Evolutionary conservation across 2,113 vertebrate genomes (phyloP).

Genomic region (Crotalus viridis): DNA sequence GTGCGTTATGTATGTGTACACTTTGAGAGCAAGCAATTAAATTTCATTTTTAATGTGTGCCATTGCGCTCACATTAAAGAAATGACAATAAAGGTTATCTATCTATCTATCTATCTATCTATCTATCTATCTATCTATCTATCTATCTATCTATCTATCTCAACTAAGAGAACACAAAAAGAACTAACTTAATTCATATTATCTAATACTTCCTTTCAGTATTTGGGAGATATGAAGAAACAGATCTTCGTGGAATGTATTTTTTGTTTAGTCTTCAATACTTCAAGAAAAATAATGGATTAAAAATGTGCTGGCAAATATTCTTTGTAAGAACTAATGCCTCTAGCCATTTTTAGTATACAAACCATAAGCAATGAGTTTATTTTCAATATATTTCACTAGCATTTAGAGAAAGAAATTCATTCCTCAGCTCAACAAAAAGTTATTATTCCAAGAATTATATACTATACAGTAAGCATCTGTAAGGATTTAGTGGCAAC

Average conservation of each 20-base stretch:
- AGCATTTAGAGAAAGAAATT: constrained; percentile 1
- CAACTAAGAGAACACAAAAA: not conserved
- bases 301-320: not conserved
- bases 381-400: not conserved
- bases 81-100: too few species aligned
- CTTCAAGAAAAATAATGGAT: not conserved
- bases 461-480: constrained; percentile 39
- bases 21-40: too few species aligned
- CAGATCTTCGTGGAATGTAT: not conserved
- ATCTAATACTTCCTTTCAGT: not conserved
- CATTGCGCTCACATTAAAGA: too few species aligned
- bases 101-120: too few species aligned
- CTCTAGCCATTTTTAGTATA: not conserved
- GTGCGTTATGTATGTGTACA: too few species aligned
- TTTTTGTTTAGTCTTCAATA: not conserved
- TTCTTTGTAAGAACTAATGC: not conserved
- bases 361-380: not conserved
- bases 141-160: too few species aligned
- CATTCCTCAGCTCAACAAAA: not conserved
- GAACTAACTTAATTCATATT: not conserved
- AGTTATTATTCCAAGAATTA: constrained; percentile 25
- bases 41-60: too few species aligned
- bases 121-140: too few species aligned
- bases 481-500: constrained; percentile 40
- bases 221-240: not conserved